Evolutionary conservation across 1,140 invertebrate genomes (phyloP).

Genomic region (Liolophura sinensis): DNA sequence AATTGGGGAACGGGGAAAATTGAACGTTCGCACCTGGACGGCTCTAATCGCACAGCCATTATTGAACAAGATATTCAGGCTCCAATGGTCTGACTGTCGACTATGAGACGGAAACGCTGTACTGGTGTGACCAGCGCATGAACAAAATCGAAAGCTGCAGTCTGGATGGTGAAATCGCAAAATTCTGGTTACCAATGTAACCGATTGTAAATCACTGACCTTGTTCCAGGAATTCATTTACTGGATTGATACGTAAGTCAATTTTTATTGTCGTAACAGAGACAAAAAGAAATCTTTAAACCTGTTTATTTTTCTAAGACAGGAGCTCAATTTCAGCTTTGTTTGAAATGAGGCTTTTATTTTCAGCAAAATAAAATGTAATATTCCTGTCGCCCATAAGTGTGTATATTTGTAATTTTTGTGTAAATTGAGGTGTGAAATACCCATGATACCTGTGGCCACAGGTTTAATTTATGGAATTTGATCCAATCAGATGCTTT

Average conservation of each 20-base stretch:
- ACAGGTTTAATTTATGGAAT: neutral
- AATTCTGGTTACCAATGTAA: conserved; percentile 66
- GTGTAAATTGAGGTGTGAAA: too few species aligned
- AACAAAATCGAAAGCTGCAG: conserved; percentile 52
- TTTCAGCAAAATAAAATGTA: too few species aligned
- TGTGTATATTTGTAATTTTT: too few species aligned
- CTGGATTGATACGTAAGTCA: conserved; percentile 66
- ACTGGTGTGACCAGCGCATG: conserved; percentile 85
- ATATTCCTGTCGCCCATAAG: too few species aligned
- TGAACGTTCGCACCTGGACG: conserved; percentile 94
- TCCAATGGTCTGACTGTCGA: conserved; percentile 69
- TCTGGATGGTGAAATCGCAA: conserved; percentile 17
- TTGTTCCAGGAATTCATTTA: conserved; percentile 62
- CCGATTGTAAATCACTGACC: conserved; percentile 53
- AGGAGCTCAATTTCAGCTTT: too few species aligned
- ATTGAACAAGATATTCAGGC: conserved; percentile 61
- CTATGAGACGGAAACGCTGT: conserved; percentile 84
- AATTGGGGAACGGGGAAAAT: conserved; percentile 97
- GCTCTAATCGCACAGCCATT: conserved; percentile 68
- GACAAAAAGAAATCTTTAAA: too few species aligned
- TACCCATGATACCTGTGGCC: too few species aligned
- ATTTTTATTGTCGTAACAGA: too few species aligned
- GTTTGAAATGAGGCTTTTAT: too few species aligned
- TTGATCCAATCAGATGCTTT: neutral
- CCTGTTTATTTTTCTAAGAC: too few species aligned